Evolutionary conservation across 1,140 invertebrate genomes (phyloP), one percentile per base, ranked within the genome.

Genomic region (Luehdorfia chinensis): DNA sequence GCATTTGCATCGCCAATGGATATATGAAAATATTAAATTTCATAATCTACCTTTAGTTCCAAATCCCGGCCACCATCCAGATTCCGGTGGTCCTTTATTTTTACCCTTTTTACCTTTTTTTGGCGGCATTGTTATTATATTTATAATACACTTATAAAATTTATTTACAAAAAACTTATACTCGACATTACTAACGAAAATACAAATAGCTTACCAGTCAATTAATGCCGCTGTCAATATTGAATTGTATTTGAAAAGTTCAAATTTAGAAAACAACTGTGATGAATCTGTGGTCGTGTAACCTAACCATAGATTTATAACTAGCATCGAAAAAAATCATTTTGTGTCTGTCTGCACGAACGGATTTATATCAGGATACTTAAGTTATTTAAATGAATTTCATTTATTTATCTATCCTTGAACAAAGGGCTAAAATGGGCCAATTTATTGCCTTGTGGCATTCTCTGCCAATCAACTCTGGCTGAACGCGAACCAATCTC

Each of bases 21-120:
- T n/a, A n/a, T n/a, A n/a, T n/a, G n/a, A n/a, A n/a, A n/a, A n/a
- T n/a, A n/a, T n/a, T n/a, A n/a, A n/a, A n/a, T n/a, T n/a, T n/a
- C n/a, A n/a, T n/a, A 37, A 43, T 7, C 28, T 72, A 84, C 80
- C 78, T 68, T 79, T 85, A 4, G 81, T 83, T n/a, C 73, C 75
- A 53, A 80, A 77, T 13, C 80, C 80, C 27, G 81, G 76, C 75
- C 60, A 73, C 81, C 81, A 83, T 67, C 81, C 80, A 66, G 80
- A 85, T 43, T 80, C 73, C 12, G 76, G 73, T 5, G 70, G 70
- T 11, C 71, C 68, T 31, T 80, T 80, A 27, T 62, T 83, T 32
- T 60, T 70, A 21, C 57, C 60, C 48, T 69, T 75, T 54, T 70
- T 66, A n/a, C 64, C 59, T 2, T 5, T 5, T 69, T 80, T 84